phyloP scores from a whole-genome alignment of 1,140 invertebrate genomes.

The Scaptomyza hsui region DNA sequence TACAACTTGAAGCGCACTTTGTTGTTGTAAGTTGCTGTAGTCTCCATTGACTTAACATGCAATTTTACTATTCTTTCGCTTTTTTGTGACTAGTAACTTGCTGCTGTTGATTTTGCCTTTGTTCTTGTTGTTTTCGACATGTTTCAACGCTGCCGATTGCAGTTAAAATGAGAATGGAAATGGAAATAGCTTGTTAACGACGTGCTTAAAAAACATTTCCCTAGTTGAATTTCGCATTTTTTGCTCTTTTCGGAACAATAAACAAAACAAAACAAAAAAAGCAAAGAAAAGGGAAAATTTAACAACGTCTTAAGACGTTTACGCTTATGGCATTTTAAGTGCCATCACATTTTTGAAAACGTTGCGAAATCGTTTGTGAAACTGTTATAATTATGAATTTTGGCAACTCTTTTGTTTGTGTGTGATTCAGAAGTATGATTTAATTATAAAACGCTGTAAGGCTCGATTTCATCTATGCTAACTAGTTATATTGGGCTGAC shows the following conservation, averaged over 20 bases:
- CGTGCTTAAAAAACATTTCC: constrained; percentile 73
- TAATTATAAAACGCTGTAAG: too few relatives aligned
- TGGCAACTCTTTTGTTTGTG: constrained; percentile 4
- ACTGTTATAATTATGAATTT: constrained; percentile 23
- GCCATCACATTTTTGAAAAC: constrained; percentile 41
- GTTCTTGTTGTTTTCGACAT: constrained; percentile 55
- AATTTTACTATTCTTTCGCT: constrained; percentile 52
- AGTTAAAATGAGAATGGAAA: constrained; percentile 72
- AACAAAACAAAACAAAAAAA: constrained; percentile 16
- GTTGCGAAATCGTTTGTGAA: constrained; percentile 8
- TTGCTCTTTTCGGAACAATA: constrained; percentile 29
- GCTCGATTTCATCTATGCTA: background rate
- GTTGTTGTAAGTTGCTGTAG: constrained; percentile 31
- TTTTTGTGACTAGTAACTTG: background rate
- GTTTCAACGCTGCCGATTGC: constrained; percentile 74
- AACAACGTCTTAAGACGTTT: constrained; percentile 55
- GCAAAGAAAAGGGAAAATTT: constrained; percentile 24
- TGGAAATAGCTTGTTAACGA: constrained; percentile 73
- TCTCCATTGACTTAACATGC: constrained; percentile 64
- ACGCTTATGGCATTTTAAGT: constrained; percentile 57
- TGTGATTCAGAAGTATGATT: background rate
- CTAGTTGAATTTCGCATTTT: constrained; percentile 8
- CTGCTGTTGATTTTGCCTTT: constrained; percentile 31
- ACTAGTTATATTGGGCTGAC: background rate
- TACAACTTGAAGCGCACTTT: constrained; percentile 58